Conservation (phyloP, 2,797 vertebrate genomes). For the Zonotrichia albicollis region DNA sequence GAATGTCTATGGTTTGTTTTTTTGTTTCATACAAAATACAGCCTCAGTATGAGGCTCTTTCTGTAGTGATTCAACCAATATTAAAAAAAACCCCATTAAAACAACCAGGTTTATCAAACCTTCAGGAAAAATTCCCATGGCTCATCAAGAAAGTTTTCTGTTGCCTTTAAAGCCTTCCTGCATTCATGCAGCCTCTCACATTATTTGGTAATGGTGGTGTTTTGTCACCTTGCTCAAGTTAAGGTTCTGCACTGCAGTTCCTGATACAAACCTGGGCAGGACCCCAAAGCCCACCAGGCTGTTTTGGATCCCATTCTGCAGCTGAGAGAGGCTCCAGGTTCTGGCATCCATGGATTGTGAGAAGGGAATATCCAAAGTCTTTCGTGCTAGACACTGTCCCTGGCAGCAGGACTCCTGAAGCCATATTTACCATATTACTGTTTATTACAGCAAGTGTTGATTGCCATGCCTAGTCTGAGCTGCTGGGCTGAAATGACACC, state of each 20-base stretch:
- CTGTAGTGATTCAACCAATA: not conserved
- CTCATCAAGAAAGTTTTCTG: not conserved
- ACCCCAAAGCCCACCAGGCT: not conserved
- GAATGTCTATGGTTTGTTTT: not conserved
- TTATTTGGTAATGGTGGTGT: not conserved
- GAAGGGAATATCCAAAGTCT: not conserved
- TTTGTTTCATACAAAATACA: not conserved
- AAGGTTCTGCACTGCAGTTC: not conserved
- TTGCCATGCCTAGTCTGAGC: not conserved
- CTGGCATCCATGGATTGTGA: not conserved
- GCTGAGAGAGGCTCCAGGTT: not conserved
- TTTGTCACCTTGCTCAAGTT: not conserved
- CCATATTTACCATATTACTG: not conserved
- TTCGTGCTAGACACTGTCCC: fast-evolving
- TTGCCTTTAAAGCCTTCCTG: not conserved
- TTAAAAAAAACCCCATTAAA: not conserved
- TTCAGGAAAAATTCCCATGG: not conserved
- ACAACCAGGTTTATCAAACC: not conserved
- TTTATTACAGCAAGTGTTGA: not conserved
- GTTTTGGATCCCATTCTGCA: not conserved
- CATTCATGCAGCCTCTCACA: not conserved
- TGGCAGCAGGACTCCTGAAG: not conserved
- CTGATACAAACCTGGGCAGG: not conserved
- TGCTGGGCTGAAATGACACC: not conserved
- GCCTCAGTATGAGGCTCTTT: not conserved